Base-by-base conservation (phyloP, 2,888 invertebrate species). In the Leucophora obtusa region DNA sequence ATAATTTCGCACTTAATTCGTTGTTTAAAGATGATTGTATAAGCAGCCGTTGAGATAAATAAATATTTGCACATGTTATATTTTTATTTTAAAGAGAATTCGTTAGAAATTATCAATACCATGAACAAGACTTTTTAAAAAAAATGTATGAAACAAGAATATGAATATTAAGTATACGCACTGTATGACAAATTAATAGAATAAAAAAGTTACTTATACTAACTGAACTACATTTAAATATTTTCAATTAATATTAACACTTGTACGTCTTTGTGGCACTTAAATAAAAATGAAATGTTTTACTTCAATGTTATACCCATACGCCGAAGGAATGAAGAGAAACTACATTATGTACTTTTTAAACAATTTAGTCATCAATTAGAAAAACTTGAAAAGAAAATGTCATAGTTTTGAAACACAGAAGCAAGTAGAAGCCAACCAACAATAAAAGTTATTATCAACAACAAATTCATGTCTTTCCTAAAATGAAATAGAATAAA, bases 21-120 rank as follows among this genome's bases (percentile, higher is more conserved):
- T 33, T 21, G 21, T 58, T n/a, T 43, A 51, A 68, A 59, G 53
- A 17, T 72, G 68, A 76, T 76, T 72, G 72, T 76, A 76, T 80
- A 80, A 76, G 76, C 62, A 47, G 60, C 47, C 43, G 51, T 58
- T 53, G 11, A 47, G n/a, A 60, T 62, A 78, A 51, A 65, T 15
- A 72, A 66, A 65, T 21, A 60, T 14, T 10, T 11, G 33, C 33
- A 70, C 58, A 65, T 65, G 6, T 8, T 24, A 24, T 2, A 24
- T 24, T 24, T 18, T n/a, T n/a, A 3, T 38, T 9, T 38, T 11
- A 2, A 38, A 38, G 38, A 38, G 38, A 38, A 2, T 28, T 28
- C 28, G 7, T 28, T 6, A 28, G 28, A 28, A 28, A 28, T 38
- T 9, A 38, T 11, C 8, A 38, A 38, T 35, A 28, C 28, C 7